Evolutionary conservation across 2,113 vertebrate species (phyloP).

Genomic region (Cyprinus carpio): DNA sequence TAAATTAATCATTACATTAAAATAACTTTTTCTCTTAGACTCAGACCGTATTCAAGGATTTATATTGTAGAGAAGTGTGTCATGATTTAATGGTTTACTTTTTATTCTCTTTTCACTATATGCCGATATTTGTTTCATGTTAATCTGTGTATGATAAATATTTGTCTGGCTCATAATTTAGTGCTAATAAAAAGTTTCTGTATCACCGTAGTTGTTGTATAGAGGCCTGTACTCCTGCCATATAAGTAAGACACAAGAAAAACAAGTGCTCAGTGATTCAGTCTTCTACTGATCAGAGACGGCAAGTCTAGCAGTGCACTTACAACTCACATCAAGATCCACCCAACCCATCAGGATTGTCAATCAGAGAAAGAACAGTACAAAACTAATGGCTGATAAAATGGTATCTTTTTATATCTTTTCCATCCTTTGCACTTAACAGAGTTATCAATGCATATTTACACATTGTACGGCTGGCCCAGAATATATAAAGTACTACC

Average conservation of each 20-base stretch:
- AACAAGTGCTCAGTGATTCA: neutral
- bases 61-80: neutral
- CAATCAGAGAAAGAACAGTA: constrained; percentile 42
- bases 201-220: neutral
- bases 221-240: neutral
- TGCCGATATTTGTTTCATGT: neutral
- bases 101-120: neutral
- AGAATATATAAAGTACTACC: neutral
- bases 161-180: neutral
- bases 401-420: neutral
- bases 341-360: constrained; percentile 25
- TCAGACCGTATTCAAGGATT: neutral
- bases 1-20: neutral
- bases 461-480: neutral
- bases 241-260: neutral
- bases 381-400: constrained; percentile 42
- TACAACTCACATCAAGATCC: constrained; percentile 9
- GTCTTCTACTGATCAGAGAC: constrained; percentile 25
- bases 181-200: neutral
- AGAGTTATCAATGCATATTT: neutral
- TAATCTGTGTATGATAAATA: neutral
- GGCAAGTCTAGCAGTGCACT: constrained; percentile 48
- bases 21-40: neutral
- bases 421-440: neutral
- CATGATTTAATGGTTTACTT: neutral